A percentile compares a stretch with the other conserved stretches of the same genome.
Evolutionary conservation across 2,888 invertebrate genomes (phyloP).

Genomic region (Sepiola atlantica): DNA sequence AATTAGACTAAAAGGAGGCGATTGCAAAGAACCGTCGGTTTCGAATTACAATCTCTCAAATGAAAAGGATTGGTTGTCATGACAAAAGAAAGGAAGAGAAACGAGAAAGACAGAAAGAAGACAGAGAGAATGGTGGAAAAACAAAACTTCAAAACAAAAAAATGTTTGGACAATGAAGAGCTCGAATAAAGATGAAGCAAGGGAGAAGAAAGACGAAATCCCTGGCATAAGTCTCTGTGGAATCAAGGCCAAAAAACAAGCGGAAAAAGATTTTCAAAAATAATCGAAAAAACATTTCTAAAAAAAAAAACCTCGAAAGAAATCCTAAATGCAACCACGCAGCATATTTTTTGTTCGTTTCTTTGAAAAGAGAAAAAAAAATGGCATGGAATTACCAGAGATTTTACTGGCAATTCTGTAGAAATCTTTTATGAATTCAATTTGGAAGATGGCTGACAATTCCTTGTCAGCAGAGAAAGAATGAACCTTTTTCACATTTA

Average conservation of each 20-base stretch:
- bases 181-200: background rate
- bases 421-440: conserved; percentile 21
- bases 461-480: conserved; percentile 16
- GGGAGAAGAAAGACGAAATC: background rate
- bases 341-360: background rate
- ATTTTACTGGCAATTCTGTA: background rate
- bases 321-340: background rate
- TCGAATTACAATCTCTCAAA: conserved; percentile 7
- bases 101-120: background rate
- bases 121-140: background rate
- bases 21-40: conserved; percentile 32
- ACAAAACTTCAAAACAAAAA: background rate
- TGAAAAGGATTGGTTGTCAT: conserved; percentile 21
- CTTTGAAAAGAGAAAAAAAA: background rate
- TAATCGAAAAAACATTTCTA: background rate
- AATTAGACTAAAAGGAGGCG: conserved; percentile 8
- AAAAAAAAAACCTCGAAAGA: background rate
- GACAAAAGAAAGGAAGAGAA: background rate
- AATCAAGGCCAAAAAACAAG: background rate
- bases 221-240: background rate
- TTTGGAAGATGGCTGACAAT: background rate
- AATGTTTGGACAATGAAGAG: background rate
- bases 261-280: background rate
- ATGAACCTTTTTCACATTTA: background rate
- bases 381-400: background rate